These are phyloP conservation scores for Phallusia fumigata DNA, from an alignment of 23 tunicate genomes.

Conservation along the genomic window DNA sequence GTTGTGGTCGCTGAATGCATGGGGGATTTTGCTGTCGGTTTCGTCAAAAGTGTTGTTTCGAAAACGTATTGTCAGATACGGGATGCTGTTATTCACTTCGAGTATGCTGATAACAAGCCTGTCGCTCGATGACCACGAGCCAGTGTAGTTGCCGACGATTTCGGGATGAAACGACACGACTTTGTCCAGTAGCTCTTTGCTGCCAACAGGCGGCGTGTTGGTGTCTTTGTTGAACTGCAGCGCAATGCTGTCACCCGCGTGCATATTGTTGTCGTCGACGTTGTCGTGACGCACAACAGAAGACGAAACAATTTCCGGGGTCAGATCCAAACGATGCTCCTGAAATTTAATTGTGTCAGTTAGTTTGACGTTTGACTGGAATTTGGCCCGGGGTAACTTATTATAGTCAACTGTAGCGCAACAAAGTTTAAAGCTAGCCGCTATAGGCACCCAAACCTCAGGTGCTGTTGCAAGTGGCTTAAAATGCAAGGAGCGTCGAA, in stretches of 20 bases:
- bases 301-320: neutral
- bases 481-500: too few relatives aligned
- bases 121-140: conserved; percentile 17
- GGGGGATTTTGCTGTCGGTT: neutral
- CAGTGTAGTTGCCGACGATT: neutral
- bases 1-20: neutral
- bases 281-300: neutral
- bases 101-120: conserved; percentile 10
- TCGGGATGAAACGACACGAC: conserved; percentile 11
- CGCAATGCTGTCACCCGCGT: conserved; percentile 14
- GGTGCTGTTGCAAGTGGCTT: too few relatives aligned
- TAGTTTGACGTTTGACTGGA: too few relatives aligned
- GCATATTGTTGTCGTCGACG: neutral
- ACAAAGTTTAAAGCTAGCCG: too few relatives aligned
- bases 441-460: too few relatives aligned
- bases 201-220: conserved; percentile 42
- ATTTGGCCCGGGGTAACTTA: too few relatives aligned
- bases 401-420: too few relatives aligned
- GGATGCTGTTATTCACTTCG: neutral
- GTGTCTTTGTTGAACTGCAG: conserved; percentile 34
- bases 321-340: neutral
- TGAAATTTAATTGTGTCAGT: neutral
- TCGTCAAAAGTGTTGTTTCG: neutral
- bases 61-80: neutral
- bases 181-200: conserved; percentile 6